A percentile compares a stretch with the other conserved stretches of the same genome.
Evolutionary conservation across 2,888 invertebrate species (phyloP).

Genomic region (Ligdia adustata): DNA sequence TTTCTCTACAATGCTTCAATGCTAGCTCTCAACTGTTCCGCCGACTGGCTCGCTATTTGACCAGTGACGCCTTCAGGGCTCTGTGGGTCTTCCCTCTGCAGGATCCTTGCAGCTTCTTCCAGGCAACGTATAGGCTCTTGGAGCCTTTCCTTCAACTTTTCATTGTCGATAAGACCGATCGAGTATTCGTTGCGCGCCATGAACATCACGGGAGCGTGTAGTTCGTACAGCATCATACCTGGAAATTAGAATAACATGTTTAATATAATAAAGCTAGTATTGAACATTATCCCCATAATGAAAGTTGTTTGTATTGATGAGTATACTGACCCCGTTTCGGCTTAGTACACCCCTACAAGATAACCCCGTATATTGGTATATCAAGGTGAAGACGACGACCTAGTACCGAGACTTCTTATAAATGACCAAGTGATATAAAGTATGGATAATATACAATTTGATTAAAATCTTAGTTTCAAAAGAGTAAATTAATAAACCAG

Average conservation of each 20-base stretch:
- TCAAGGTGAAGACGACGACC: too few relatives aligned
- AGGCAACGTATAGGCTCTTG: constrained; percentile 86
- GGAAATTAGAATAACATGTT: constrained; percentile 29
- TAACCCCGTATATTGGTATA: too few relatives aligned
- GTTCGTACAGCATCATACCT: constrained; percentile 91
- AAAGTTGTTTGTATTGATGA: too few relatives aligned
- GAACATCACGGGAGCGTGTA: constrained; percentile 90
- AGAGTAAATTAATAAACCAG: too few relatives aligned
- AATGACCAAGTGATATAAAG: too few relatives aligned
- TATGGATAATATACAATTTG: too few relatives aligned
- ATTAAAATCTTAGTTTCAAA: too few relatives aligned
- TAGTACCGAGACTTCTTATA: too few relatives aligned
- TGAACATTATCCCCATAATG: too few relatives aligned
- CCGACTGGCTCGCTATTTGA: constrained; percentile 81
- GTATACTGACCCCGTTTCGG: too few relatives aligned
- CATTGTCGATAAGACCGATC: constrained; percentile 82
- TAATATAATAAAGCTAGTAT: too few relatives aligned
- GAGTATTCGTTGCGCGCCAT: constrained; percentile 87
- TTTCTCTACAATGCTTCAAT: constrained; percentile 56
- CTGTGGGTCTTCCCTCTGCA: constrained; percentile 86
- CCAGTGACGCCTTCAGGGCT: constrained; percentile 87
- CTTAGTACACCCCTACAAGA: too few relatives aligned
- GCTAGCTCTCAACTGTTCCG: constrained; percentile 69
- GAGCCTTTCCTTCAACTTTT: constrained; percentile 85
- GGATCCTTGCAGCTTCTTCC: constrained; percentile 86